These are phyloP conservation scores for Amphiura filiformis DNA, from an alignment of 35 echinoderm and acorn worm genomes.

Conservation along the genomic window DNA sequence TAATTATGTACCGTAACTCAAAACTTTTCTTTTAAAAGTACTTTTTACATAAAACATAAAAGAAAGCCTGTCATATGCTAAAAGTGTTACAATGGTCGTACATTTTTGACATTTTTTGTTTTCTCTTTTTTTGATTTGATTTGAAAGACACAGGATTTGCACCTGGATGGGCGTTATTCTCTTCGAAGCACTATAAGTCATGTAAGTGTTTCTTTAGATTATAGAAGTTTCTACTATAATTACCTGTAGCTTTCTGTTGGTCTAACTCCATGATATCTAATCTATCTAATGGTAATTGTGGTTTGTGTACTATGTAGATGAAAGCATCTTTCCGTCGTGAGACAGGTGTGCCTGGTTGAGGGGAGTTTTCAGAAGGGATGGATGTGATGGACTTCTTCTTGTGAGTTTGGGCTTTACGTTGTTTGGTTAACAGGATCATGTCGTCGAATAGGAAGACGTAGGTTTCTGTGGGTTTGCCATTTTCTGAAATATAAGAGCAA, in stretches of 20 bases:
- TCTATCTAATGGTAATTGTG: slow-evolving; percentile 62
- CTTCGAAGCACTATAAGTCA: no score
- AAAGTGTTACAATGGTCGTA: no score
- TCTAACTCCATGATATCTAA: slow-evolving; percentile 57
- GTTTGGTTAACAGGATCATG: slow-evolving; percentile 70
- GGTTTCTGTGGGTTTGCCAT: slow-evolving; percentile 41
- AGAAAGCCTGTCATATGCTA: no score
- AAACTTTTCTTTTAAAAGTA: no score
- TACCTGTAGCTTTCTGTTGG: slow-evolving; percentile 52
- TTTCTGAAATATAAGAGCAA: slow-evolving; percentile 34
- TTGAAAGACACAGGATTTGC: no score
- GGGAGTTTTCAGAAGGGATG: neutral
- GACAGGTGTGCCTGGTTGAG: slow-evolving; percentile 5
- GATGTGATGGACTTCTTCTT: slow-evolving; percentile 52
- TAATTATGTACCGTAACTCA: no score
- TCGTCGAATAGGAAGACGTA: slow-evolving; percentile 81
- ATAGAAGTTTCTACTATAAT: no score
- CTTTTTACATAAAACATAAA: no score
- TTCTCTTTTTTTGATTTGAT: no score
- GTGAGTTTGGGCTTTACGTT: slow-evolving; percentile 14
- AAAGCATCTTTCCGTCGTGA: slow-evolving; percentile 48
- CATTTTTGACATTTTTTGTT: no score
- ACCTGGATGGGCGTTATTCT: no score
- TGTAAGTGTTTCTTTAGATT: no score
- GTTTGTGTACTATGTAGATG: slow-evolving; percentile 40